Evolutionary conservation across 2,113 vertebrate species (phyloP).

Genomic region (Dipodomys merriami): DNA sequence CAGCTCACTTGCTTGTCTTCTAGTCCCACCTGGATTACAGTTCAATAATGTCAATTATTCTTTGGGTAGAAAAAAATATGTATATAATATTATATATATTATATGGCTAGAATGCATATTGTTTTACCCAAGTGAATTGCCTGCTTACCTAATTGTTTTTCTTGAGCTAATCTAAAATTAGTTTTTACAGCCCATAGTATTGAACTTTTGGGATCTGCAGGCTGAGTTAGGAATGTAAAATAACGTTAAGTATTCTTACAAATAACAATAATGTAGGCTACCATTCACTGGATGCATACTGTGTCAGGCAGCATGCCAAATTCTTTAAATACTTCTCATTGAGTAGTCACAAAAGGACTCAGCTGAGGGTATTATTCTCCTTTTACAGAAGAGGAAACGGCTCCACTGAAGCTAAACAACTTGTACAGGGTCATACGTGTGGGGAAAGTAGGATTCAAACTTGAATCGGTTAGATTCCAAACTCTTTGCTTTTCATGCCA

Average conservation of each 20-base stretch:
- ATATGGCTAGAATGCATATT: not conserved
- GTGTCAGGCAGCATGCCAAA: slow-evolving; percentile 60
- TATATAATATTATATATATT: not conserved
- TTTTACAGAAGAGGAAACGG: slow-evolving; percentile 70
- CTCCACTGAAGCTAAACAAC: slow-evolving; percentile 56
- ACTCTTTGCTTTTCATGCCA: not conserved
- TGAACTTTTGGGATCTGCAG: slow-evolving; percentile 35
- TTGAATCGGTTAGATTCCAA: not conserved
- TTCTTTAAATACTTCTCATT: slow-evolving; percentile 71
- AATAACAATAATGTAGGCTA: slow-evolving; percentile 50
- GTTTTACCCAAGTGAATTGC: not conserved
- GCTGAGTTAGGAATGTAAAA: slow-evolving; percentile 52
- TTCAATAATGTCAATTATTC: not conserved
- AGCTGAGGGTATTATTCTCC: slow-evolving; percentile 70
- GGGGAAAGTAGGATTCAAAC: slow-evolving; percentile 22
- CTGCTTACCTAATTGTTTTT: slow-evolving; percentile 50
- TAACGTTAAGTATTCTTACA: slow-evolving; percentile 66
- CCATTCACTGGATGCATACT: slow-evolving; percentile 51
- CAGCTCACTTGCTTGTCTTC: not conserved
- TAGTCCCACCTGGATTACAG: not conserved
- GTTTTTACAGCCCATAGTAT: not conserved
- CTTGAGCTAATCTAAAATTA: slow-evolving; percentile 54
- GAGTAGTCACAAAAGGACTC: slow-evolving; percentile 71
- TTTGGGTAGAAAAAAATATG: not conserved
- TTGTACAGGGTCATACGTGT: slow-evolving; percentile 2